Evolutionary conservation across 2,113 vertebrate species (phyloP), one percentile per base, ranked within the genome.

Genomic region (Eira barbara): DNA sequence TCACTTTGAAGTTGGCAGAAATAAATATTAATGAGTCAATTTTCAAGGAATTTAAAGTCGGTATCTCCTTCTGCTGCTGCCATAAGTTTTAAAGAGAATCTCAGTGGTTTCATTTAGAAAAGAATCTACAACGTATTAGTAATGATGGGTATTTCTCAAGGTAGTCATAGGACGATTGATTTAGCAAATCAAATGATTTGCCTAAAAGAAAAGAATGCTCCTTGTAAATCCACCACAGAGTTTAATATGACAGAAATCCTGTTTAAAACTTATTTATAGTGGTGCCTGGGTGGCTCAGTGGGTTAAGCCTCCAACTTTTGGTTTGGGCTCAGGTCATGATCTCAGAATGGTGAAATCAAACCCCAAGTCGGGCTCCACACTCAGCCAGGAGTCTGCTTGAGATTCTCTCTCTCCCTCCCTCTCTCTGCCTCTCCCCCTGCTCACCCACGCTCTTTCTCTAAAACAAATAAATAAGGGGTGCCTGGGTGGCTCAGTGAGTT

Each of bases 21-120:
- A 98, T 98, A 98, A 98, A 98, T 99, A 98, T 96, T 98, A 98
- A 98, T 98, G 96, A 98, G 67, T 21, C 93, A 86, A 83, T 98
- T 98, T 98, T 87, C 97, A 97, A 86, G 88, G 45, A 97, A 97
- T 96, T 98, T 71, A 52, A 86, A 69, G 95, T 47, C 20, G 94
- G 74, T 97, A 76, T 71, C 92, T 80, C 94, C 87, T 96, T 94
- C 34, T 90, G 59, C 39, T 73, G 80, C 81, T 65, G 81, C n/a
- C 23, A 29, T 71, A 73, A 89, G 61, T 95, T 47, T 71, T 95
- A 97, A 94, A 97, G 86, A 96, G 42, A 20, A 45, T 71, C n/a
- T 94, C 42, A 13, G 65, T 93, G 82, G 36, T 88, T 92, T 91
- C 73, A 89, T 89, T 79, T 96, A 78, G 67, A 98, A 97, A 90